Conservation (phyloP, 2,113 vertebrate genomes). For the Puntigrus tetrazona region DNA sequence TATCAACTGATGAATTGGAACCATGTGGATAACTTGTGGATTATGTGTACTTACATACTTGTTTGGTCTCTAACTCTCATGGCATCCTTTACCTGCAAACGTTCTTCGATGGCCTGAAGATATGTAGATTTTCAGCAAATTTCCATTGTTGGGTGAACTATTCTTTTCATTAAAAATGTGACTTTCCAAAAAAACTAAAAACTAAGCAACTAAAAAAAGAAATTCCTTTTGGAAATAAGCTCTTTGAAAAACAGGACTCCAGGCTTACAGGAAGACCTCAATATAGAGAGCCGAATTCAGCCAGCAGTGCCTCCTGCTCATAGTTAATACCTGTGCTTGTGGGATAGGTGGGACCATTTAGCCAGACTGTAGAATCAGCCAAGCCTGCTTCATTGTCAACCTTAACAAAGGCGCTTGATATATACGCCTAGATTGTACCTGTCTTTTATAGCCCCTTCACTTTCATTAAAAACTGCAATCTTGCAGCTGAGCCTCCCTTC, state of each 20-base stretch:
- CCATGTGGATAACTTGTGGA: neutral
- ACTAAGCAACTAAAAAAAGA: neutral
- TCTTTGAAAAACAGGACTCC: neutral
- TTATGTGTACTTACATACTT: neutral
- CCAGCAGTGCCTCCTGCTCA: slow-evolving; percentile 44
- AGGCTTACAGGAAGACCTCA: slow-evolving; percentile 36
- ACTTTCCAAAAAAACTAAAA: neutral
- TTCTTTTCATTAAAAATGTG: neutral
- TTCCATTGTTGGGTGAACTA: neutral
- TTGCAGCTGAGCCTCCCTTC: slow-evolving; percentile 76
- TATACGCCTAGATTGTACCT: slow-evolving; percentile 73
- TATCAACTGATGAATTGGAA: neutral
- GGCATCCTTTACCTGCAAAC: neutral
- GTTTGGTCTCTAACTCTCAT: neutral
- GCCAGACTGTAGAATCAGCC: slow-evolving; percentile 56
- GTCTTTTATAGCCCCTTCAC: slow-evolving; percentile 73
- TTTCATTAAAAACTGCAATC: slow-evolving; percentile 72
- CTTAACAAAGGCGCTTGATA: slow-evolving; percentile 72
- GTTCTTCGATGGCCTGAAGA: neutral
- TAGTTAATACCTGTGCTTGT: slow-evolving; percentile 66
- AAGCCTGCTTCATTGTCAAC: slow-evolving; percentile 69
- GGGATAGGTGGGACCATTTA: slow-evolving; percentile 71
- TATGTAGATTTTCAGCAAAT: neutral
- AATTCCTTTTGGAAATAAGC: neutral
- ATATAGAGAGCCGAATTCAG: slow-evolving; percentile 51